Evolutionary conservation across 2,888 invertebrate species (phyloP).

Genomic region (Fragum sueziense): DNA sequence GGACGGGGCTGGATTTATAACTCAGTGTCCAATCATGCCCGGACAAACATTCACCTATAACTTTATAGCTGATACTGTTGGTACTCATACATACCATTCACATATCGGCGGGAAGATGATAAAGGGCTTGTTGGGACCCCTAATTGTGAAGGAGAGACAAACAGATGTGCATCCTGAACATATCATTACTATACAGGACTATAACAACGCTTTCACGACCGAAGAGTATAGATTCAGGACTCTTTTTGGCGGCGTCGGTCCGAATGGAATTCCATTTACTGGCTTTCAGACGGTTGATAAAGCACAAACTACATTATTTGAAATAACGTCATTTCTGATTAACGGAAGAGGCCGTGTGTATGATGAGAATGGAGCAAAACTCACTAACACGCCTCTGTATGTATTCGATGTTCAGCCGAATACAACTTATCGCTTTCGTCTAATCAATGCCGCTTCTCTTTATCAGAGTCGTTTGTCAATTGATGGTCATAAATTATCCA

Average conservation of each 20-base stretch:
- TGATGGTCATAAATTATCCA: conserved; percentile 62
- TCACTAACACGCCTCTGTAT: conserved; percentile 55
- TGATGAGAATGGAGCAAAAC: conserved; percentile 24
- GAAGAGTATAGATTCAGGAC: neutral
- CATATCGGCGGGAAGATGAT: conserved; percentile 59
- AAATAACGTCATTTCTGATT: conserved; percentile 57
- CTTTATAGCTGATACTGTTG: conserved; percentile 55
- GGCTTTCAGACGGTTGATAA: conserved; percentile 31
- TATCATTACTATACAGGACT: conserved; percentile 56
- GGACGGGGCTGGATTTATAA: conserved; percentile 72
- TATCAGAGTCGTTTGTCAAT: conserved; percentile 68
- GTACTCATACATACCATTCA: conserved; percentile 67
- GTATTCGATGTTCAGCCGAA: conserved; percentile 52
- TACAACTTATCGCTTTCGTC: conserved; percentile 62
- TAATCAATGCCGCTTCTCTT: conserved; percentile 65
- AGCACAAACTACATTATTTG: conserved; percentile 20
- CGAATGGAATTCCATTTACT: conserved; percentile 1
- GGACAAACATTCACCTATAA: conserved; percentile 64
- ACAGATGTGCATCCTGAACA: conserved; percentile 30
- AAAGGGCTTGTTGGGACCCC: conserved; percentile 60
- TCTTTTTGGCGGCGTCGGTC: conserved; percentile 10
- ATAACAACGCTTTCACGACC: conserved; percentile 48
- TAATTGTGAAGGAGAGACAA: conserved; percentile 56
- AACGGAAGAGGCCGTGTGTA: conserved; percentile 65
- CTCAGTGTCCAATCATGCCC: conserved; percentile 72